Conservation (phyloP, 2,113 vertebrate genomes). For the Balaeniceps rex region DNA sequence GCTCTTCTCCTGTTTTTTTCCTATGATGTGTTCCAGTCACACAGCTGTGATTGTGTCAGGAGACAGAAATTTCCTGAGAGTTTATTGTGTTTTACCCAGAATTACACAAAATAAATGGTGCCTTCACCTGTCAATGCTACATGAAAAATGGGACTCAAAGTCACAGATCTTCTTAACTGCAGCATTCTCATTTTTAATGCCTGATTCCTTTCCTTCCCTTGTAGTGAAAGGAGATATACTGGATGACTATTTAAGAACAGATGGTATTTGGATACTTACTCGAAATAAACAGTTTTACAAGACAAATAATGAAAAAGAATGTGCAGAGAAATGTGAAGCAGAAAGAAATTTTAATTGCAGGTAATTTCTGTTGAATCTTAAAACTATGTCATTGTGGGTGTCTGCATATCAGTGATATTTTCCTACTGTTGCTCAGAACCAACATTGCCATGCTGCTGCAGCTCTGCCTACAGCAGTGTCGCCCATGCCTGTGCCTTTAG, state of each 20-base stretch:
- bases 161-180: neutral
- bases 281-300: neutral
- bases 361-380: conserved; percentile 10
- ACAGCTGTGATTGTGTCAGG: neutral
- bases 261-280: conserved; percentile 66
- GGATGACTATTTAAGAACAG: conserved; percentile 67
- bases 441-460: neutral
- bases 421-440: neutral
- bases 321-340: conserved; percentile 65
- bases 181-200: neutral
- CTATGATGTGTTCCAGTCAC: neutral
- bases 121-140: neutral
- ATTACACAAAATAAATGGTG: neutral
- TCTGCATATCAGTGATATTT: neutral
- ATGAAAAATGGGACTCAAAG: neutral
- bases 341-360: conserved; percentile 74
- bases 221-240: conserved; percentile 65
- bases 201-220: neutral
- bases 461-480: neutral
- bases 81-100: neutral
- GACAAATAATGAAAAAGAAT: conserved; percentile 29
- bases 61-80: neutral
- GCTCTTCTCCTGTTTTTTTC: neutral
- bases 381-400: neutral
- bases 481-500: neutral